Evolutionary conservation across 2,113 vertebrate genomes (phyloP), one percentile per base, ranked within the genome.

Genomic region (Anoplopoma fimbria): DNA sequence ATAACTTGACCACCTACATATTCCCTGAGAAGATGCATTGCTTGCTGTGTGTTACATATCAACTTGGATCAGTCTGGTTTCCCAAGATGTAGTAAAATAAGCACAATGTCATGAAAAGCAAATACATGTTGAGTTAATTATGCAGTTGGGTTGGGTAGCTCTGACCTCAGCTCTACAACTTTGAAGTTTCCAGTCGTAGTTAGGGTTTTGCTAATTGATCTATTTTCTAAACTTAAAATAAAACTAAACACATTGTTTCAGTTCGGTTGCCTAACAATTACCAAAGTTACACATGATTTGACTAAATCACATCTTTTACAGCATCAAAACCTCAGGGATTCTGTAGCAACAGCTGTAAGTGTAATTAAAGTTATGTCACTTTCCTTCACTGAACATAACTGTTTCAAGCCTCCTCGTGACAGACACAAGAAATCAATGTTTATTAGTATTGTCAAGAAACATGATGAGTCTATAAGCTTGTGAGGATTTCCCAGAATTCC

Each of bases 91-190:
- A 33, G 72, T 63, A 57, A 75, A 85, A 83, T 76, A 80, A 87
- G 64, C 68, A 86, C 34, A 58, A 82, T 36, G 69, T 70, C 60
- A 77, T 55, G 68, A 34, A 67, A 84, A 74, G 69, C 31, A 87
- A 87, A 84, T 65, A 70, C 62, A 64, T 8, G 17, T 75, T 73
- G 23, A 78, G 61, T 79, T 84, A 61, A 85, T 69, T 61, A 80
- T 63, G 55, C 25, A 36, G 63, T 40, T 36, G 51, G 29, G 47
- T 70, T 45, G 21, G 12, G 57, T 47, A 3, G 47, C 25, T n/a
- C 34, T 71, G 74, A 79, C 77, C 53, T 62, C n/a, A 55, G 25
- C 36, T 49, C 36, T 45, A 45, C 29, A 34, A 31, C 64, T 69
- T 79, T 57, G n/a, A 77, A 51, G 75, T 73, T 62, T 55, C 23